Base-by-base conservation (phyloP, 2,888 invertebrate genomes). In the Dynastes tityus region DNA sequence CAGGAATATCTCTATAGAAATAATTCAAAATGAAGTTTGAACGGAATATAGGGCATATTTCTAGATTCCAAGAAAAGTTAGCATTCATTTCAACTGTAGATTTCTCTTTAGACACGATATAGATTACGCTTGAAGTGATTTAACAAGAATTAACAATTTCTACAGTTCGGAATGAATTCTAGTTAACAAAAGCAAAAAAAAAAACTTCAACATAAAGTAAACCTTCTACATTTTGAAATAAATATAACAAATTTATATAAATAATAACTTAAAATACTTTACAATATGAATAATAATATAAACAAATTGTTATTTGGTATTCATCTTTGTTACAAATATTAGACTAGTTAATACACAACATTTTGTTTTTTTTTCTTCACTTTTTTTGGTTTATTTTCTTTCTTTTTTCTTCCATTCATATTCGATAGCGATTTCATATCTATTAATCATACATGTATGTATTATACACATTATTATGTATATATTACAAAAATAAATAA, bases 401-500 rank as follows among this genome's bases (percentile, higher is more conserved):
- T 16, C 2, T 5, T 65, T 67, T 67, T 27, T 51, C 29, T 61
- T 49, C 40, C 61, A 61, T 49, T 61, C 61, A 74, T 61, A 61
- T 40, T 13, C 51, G 51, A 61, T 74, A 74, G 73, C 73, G 55
- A 49, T 49, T 74, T 74, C 27, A 61, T 74, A 61, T 68, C 16
- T 68, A 68, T 68, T 68, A 22, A 51, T 68, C 63, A 63, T 63
- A 63, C 32, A 45, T n/a, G 22, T 55, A 55, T 55, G n/a, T 55
- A 63, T 63, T 13, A 68, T 68, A 29, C 29, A 65, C 37, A 16
- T 65, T 51, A 40, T 67, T 22, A 73, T 58, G 53, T 58, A 74
- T 73, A 73, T 74, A 74, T 74, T 74, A 74, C 73, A 74, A 74
- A 74, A 74, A 74, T 74, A 74, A 74, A 74, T 74, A 74, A 74